Base-by-base conservation (phyloP, 2,797 vertebrate species). In the Acipenser ruthenus region DNA sequence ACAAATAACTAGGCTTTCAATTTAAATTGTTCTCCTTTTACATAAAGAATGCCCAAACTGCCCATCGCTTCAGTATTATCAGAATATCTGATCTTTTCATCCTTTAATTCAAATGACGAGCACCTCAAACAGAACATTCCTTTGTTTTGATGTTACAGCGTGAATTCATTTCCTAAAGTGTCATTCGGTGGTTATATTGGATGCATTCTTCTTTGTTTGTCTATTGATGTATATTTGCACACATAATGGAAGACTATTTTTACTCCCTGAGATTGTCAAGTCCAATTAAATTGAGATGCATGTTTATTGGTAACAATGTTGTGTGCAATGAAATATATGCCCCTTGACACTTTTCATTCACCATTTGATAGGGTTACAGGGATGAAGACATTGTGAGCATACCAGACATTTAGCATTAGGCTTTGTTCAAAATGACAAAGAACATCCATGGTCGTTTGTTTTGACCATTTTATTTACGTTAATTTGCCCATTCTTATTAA, bases 401-500 rank as follows among this genome's bases (percentile, higher is more conserved):
- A 5, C 8, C 18, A 18, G 13, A 12, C 11, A 6, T 58, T 10
- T 12, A n/a, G 11, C 8, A 6, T 58, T 58, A 12, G 9, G 55
- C 55, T 12, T 58, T 10, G 55, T n/a, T 58, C 10, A 58, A 12
- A 58, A 58, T 58, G 10, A 58, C 55, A 58, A 10, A 12, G 6
- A 58, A 10, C 8, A 58, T 58, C 8, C 11, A 6, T 12, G 9
- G 55, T 58, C 11, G 1, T 58, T 58, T 58, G 55, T 12, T 12
- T 12, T 10, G 55, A 12, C 11, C 12, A 6, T 58, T 58, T 58
- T 58, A 6, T 10, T 58, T 58, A 3, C 8, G 5, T 58, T 6
- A 1, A 1, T 73, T 73, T 70, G 69, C 66, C 0, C 18, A 18
- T 18, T 18, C 18, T 18, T 18, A 18, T 18, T 18, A 18, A 18